phyloP scores from a whole-genome alignment of 1,140 invertebrate species.

The Panagrolaimus sp. region DNA sequence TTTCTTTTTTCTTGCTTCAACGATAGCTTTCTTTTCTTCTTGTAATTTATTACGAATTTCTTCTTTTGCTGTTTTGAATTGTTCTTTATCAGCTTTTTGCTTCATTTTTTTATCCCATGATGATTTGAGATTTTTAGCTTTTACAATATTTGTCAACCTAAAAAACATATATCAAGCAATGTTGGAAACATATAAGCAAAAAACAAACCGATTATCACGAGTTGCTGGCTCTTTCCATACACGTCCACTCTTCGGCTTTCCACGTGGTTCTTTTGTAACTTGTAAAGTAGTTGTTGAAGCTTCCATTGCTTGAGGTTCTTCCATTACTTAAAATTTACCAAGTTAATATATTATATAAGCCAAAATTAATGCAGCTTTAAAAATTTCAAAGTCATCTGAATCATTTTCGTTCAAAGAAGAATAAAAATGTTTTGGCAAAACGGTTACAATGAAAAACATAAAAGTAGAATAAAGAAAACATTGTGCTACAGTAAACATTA shows the following conservation, averaged over 20 bases:
- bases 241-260: background rate
- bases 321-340: too few species aligned
- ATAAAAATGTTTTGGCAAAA: too few species aligned
- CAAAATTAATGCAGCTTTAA: too few species aligned
- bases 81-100: slow-evolving; percentile 17
- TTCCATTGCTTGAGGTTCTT: too few species aligned
- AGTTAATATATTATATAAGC: too few species aligned
- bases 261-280: background rate
- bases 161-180: background rate
- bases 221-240: slow-evolving; percentile 1
- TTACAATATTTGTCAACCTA: slow-evolving; percentile 17
- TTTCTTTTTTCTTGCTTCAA: slow-evolving; percentile 18
- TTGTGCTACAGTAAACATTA: too few species aligned
- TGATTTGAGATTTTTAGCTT: slow-evolving; percentile 20
- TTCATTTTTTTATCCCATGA: slow-evolving; percentile 26
- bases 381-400: too few species aligned
- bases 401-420: too few species aligned
- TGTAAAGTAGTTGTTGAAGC: too few species aligned
- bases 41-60: slow-evolving; percentile 24
- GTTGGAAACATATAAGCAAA: background rate
- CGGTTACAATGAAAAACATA: too few species aligned
- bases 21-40: slow-evolving; percentile 19
- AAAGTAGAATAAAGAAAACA: too few species aligned
- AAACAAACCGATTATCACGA: slow-evolving; percentile 1
- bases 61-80: slow-evolving; percentile 21